These are phyloP conservation scores for Azorinus chamasolen DNA, from an alignment of 2,888 invertebrate species.

Conservation along the genomic window DNA sequence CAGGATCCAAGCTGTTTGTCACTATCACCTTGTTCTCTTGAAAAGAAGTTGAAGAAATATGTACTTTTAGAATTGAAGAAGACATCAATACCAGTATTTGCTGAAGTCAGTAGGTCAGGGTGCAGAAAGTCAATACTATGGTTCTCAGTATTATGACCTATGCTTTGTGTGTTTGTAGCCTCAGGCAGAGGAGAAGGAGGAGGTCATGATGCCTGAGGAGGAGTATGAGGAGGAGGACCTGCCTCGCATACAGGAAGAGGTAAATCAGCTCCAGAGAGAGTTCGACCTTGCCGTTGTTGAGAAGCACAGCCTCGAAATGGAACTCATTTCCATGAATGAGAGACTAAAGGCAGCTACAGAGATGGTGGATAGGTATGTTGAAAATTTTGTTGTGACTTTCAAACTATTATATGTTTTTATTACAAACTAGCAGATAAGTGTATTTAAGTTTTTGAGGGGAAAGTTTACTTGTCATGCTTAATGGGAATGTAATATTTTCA, in stretches of 20 bases:
- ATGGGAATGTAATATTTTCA: too few relatives aligned
- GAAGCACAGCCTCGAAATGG: slow-evolving; percentile 85
- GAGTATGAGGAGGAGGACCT: slow-evolving; percentile 83
- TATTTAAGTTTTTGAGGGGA: background rate
- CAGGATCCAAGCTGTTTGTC: too few relatives aligned
- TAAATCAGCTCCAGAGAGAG: slow-evolving; percentile 82
- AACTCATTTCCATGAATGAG: slow-evolving; percentile 85
- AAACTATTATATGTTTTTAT: background rate
- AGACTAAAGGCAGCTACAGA: slow-evolving; percentile 84
- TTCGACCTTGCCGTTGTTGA: slow-evolving; percentile 85
- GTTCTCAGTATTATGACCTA: too few relatives aligned
- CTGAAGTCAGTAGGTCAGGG: too few relatives aligned
- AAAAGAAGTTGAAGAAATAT: too few relatives aligned
- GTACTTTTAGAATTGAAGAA: too few relatives aligned
- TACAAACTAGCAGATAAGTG: background rate
- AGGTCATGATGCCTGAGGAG: slow-evolving; percentile 72
- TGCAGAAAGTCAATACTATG: too few relatives aligned
- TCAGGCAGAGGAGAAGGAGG: slow-evolving; percentile 60
- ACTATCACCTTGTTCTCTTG: too few relatives aligned
- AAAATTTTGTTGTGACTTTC: background rate
- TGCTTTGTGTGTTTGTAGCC: slow-evolving; percentile 50
- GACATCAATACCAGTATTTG: too few relatives aligned
- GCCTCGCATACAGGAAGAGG: slow-evolving; percentile 81
- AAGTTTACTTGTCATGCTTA: too few relatives aligned
- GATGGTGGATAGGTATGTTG: slow-evolving; percentile 81